Percentiles rank a stretch among this genome's conserved stretches.
phyloP scores from a whole-genome alignment of 1,140 invertebrate genomes.

The Drosophila quadrilineata region DNA sequence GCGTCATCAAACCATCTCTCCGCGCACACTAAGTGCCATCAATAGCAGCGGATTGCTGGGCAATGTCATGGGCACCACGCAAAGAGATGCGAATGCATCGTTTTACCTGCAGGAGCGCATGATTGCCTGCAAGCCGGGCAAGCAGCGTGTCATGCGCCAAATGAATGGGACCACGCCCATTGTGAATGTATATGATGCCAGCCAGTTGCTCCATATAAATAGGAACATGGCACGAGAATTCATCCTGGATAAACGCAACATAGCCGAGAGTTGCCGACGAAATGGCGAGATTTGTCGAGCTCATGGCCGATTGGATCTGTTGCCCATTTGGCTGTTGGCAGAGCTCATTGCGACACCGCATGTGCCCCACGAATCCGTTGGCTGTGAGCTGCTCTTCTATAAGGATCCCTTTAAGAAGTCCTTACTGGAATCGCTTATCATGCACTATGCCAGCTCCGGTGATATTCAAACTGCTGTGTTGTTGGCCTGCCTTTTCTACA shows the following conservation, averaged over 20 bases:
- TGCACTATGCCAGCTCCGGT: slow-evolving; percentile 88
- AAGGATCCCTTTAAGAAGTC: slow-evolving; percentile 92
- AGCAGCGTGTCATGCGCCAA: slow-evolving; percentile 80
- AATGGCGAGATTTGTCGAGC: slow-evolving; percentile 88
- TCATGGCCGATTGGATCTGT: slow-evolving; percentile 89
- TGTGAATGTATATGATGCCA: slow-evolving; percentile 91
- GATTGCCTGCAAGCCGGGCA: slow-evolving; percentile 81
- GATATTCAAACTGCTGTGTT: slow-evolving; percentile 97
- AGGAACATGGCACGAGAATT: slow-evolving; percentile 92
- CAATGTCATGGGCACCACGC: slow-evolving; percentile 83
- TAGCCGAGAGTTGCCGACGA: slow-evolving; percentile 87
- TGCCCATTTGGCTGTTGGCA: slow-evolving; percentile 92
- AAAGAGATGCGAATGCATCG: slow-evolving; percentile 84
- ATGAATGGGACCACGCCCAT: slow-evolving; percentile 82
- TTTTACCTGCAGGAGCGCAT: slow-evolving; percentile 92
- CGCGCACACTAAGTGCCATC: slow-evolving; percentile 87
- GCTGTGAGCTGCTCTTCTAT: slow-evolving; percentile 64
- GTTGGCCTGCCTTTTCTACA: slow-evolving; percentile 92
- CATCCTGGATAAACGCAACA: slow-evolving; percentile 85
- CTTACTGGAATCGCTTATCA: slow-evolving; percentile 92
- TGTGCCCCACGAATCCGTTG: slow-evolving; percentile 65
- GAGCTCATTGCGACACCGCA: slow-evolving; percentile 86
- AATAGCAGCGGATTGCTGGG: slow-evolving; percentile 81
- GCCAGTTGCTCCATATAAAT: slow-evolving; percentile 89
- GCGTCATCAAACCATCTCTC: slow-evolving; percentile 62